phyloP scores from a whole-genome alignment of 2,113 vertebrate genomes.

The Corapipo altera region DNA sequence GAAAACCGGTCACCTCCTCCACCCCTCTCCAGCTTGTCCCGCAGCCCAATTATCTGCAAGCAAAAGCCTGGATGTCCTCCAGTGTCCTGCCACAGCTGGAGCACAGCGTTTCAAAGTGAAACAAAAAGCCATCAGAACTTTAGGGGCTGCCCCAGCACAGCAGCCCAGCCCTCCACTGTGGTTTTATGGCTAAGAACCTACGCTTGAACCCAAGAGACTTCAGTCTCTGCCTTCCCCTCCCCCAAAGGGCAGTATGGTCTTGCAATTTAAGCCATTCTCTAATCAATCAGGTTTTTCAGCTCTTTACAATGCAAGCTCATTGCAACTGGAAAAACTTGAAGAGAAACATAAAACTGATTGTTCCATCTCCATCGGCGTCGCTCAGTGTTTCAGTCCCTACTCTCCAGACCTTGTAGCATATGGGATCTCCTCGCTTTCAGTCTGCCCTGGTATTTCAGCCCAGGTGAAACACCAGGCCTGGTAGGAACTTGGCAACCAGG shows the following conservation, averaged over 20 bases:
- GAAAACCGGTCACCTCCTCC: background rate
- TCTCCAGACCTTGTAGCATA: background rate
- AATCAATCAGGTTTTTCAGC: conserved; percentile 64
- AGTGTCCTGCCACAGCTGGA: background rate
- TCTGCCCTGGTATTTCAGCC: background rate
- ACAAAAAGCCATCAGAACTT: conserved; percentile 23
- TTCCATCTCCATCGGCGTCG: background rate
- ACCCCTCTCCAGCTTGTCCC: conserved; percentile 5
- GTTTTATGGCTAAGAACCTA: conserved; percentile 20
- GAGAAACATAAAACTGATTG: conserved; percentile 42
- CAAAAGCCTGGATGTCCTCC: conserved; percentile 18
- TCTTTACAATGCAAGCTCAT: conserved; percentile 64
- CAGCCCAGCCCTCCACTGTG: background rate
- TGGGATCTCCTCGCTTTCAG: background rate
- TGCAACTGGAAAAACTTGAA: conserved; percentile 75
- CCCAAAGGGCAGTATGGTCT: conserved; percentile 16
- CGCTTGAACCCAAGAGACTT: background rate
- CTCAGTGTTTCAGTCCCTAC: background rate
- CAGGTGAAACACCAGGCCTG: background rate
- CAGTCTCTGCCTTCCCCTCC: background rate
- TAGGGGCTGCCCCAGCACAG: background rate
- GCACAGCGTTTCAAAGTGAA: background rate
- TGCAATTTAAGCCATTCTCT: conserved; percentile 68
- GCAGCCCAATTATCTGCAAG: background rate
- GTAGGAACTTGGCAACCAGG: background rate